Base-by-base conservation (phyloP, 2,797 vertebrate species). In the Phrynocephalus forsythii region DNA sequence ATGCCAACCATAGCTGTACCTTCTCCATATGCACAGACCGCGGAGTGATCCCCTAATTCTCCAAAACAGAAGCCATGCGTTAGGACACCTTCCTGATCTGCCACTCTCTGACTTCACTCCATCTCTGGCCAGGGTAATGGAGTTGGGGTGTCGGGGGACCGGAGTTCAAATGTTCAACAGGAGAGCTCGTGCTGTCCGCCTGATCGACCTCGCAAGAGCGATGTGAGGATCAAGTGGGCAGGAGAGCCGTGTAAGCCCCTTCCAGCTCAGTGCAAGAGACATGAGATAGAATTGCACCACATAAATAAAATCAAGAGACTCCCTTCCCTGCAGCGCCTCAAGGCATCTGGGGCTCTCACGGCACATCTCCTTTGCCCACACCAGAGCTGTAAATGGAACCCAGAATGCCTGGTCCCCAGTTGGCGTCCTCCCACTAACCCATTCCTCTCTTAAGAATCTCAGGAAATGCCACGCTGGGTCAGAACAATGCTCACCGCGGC, bases 401-500 rank as follows among this genome's bases (percentile, higher is more conserved):
- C 28, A 71, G 75, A 52, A 0, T 38, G n/a, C n/a, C 52, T 28
- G 20, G 67, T 75, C 72, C 73, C 73, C 48, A 0, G 5, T 13
- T 3, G 24, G 1, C n/a, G 56, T 28, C 44, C 24, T 48, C 30
- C 30, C 30, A 44, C 38, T 18, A 33, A 75, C 5, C 69, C 72
- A 67, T 83, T 79, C 38, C 38, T 71, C 67, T 38, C 15, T 84
- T 30, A 84, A 84, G 77, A 84, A 88, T 88, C 56, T 84, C 87
- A 84, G 87, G 87, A 88, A 88, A 84, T 66, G 52, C 82, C 82
- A 79, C 2, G 8, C 67, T 60, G 67, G 30, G 18, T 1, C 28
- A 3, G 52, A 88, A 88, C 68, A 88, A 88, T 84, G 79, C 18
- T 22, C 3, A 0, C 20, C 11, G 4, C 86, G 26, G 66, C 24